phyloP scores from a whole-genome alignment of 2,113 vertebrate species.

The Raphicerus campestris region DNA sequence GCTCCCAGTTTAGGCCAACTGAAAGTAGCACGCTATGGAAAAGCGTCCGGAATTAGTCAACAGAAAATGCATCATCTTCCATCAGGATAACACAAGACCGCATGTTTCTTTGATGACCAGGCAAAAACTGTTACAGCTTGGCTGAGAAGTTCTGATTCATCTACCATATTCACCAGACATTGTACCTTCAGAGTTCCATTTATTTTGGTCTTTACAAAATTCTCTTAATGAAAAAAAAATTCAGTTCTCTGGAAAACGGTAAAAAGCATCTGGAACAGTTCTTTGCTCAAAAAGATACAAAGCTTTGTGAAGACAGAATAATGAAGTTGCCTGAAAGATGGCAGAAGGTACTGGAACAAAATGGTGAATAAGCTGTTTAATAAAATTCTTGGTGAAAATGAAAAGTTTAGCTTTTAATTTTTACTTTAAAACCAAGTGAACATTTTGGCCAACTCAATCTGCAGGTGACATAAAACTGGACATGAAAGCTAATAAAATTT shows the following conservation, averaged over 20 bases:
- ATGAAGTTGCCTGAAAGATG: background rate
- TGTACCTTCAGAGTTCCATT: background rate
- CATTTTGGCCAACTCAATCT: background rate
- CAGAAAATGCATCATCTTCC: background rate
- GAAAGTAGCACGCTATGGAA: background rate
- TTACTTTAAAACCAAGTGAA: background rate
- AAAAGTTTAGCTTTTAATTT: background rate
- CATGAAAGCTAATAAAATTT: background rate
- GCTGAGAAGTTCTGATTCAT: background rate
- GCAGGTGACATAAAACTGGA: background rate
- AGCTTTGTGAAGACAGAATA: background rate
- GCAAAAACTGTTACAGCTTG: background rate
- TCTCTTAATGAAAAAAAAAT: background rate
- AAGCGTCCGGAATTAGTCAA: background rate
- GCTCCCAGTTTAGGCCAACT: background rate
- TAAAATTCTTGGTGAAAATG: background rate
- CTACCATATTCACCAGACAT: background rate
- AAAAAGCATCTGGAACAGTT: background rate
- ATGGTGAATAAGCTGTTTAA: background rate
- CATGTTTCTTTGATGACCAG: background rate
- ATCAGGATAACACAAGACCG: background rate
- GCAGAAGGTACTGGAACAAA: background rate
- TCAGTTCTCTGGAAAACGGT: background rate
- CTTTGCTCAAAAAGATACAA: background rate
- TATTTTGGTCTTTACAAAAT: background rate